These are phyloP conservation scores for Rhabdomys pumilio DNA, from an alignment of 2,797 vertebrate genomes.

Conservation along the genomic window DNA sequence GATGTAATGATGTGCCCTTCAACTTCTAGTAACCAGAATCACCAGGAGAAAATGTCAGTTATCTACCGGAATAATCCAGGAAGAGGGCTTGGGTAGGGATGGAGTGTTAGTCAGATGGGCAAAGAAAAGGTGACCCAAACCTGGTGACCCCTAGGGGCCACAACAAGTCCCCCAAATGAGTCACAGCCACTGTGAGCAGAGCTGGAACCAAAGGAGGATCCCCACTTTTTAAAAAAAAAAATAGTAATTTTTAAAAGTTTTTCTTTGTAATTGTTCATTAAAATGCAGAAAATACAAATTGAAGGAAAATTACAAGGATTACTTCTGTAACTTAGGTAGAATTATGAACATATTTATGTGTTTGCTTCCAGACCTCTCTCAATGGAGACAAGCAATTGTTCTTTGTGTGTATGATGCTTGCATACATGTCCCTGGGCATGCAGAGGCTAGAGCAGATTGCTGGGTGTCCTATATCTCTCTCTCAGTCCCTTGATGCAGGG, in stretches of 20 bases:
- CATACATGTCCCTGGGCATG: background rate
- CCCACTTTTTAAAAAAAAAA: background rate
- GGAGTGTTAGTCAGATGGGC: background rate
- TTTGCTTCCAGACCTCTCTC: background rate
- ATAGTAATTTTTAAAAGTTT: background rate
- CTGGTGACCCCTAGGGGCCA: background rate
- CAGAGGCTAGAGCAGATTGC: background rate
- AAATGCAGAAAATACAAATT: slow-evolving; percentile 44
- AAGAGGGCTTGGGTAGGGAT: background rate
- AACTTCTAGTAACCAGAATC: background rate
- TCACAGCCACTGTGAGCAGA: slow-evolving; percentile 10
- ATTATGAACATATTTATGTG: slow-evolving; percentile 22
- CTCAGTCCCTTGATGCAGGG: background rate
- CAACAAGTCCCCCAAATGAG: background rate
- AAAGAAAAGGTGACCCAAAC: background rate
- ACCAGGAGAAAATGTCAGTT: background rate
- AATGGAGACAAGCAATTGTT: background rate
- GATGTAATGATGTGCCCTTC: background rate
- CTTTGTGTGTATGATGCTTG: background rate
- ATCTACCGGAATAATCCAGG: background rate
- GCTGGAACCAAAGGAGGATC: background rate
- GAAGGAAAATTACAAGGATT: slow-evolving; percentile 36
- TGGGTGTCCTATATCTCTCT: background rate
- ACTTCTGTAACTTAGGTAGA: background rate
- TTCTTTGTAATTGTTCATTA: slow-evolving; percentile 8